Evolutionary conservation across 1,140 invertebrate genomes (phyloP), one percentile per base, ranked within the genome.

Genomic region (Anoplolepis gracilipes): DNA sequence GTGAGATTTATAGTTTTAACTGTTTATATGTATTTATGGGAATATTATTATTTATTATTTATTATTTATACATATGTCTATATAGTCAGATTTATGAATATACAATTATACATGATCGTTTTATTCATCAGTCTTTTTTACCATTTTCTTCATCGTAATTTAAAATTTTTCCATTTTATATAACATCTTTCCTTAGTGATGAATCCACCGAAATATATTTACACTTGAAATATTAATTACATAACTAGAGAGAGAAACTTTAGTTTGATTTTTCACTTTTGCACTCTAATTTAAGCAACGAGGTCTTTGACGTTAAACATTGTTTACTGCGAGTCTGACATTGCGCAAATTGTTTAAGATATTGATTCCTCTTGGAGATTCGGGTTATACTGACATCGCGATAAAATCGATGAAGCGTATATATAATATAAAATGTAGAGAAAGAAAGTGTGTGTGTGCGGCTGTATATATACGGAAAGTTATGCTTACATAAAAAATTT

Each of bases 281-380:
- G 19, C 13, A 8, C 61, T 78, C 42, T 36, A 67, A 53, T 39
- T 65, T 67, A 33, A 1, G 1, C 19, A 65, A 55, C 11, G n/a
- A 78, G 25, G 19, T 19, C 19, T 65, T 65, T 33, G 19, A 78
- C 28, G 28, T 53, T 13, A 65, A 53, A n/a, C 61, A 78, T 53
- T 78, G 42, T 65, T 78, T 65, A 11, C 61, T 42, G 39, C 28
- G 6, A 67, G 30, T 78, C 67, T 53, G 61, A 65, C 53, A n/a
- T 36, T n/a, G 61, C n/a, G 16, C 7, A n/a, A 36, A 30, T 78
- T 65, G 33, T 42, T 30, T 49, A 78, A 78, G 76, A 78, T 78
- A 53, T 8, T 42, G 64, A 78, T 67, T 65, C 13, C 30, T 77
- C 53, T 30, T 25, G 7, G 62, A 67, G 11, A 22, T 67, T 22